Percentiles rank a stretch among this genome's conserved stretches.
Conservation (phyloP, 2,113 vertebrate species). For the Sprattus sprattus region DNA sequence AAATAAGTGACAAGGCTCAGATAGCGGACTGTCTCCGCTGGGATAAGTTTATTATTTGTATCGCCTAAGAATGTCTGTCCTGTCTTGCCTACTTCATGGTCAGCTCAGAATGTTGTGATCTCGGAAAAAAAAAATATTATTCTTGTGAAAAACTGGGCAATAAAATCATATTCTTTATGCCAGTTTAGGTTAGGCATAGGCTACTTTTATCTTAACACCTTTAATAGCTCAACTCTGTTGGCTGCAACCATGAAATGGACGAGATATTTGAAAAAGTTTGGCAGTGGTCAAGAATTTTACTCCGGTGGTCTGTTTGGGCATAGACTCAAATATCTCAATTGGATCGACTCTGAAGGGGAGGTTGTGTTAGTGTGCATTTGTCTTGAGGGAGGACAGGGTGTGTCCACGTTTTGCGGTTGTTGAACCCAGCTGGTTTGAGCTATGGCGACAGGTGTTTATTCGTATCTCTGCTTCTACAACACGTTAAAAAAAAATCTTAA, state of each 20-base stretch:
- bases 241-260: conserved; percentile 6
- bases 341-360: conserved; percentile 36
- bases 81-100: too few species aligned
- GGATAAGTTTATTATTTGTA: too few species aligned
- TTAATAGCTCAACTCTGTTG: background rate
- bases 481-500: background rate
- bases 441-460: conserved; percentile 7
- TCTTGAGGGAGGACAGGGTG: conserved; percentile 52
- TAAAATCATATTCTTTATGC: background rate
- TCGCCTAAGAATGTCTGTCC: too few species aligned
- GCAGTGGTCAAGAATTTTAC: background rate
- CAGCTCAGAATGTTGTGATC: too few species aligned
- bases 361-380: conserved; percentile 38
- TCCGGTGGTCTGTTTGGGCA: conserved; percentile 44
- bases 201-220: background rate
- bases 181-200: background rate
- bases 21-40: too few species aligned
- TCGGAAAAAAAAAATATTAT: too few species aligned
- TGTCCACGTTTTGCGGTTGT: conserved; percentile 31
- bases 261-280: conserved; percentile 15
- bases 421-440: background rate
- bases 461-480: background rate
- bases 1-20: too few species aligned
- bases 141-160: too few species aligned
- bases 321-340: conserved; percentile 53